Conservation (phyloP, 2,888 invertebrate genomes). For the Xiphydria camelus region DNA sequence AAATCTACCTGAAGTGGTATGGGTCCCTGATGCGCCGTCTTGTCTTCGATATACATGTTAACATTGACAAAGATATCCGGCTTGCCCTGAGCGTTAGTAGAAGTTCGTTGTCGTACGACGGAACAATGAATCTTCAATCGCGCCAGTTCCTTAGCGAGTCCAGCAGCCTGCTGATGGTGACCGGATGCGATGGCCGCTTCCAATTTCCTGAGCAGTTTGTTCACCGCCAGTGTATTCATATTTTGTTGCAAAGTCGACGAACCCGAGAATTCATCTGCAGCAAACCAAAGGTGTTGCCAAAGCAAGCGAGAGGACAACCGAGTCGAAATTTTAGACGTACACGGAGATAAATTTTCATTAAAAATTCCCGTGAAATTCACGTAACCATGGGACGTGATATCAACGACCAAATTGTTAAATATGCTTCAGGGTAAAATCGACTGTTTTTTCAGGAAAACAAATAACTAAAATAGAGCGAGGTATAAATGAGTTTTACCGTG, state of each 20-base stretch:
- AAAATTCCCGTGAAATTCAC: not conserved
- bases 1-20: slow-evolving; percentile 67
- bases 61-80: slow-evolving; percentile 62
- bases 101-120: slow-evolving; percentile 61
- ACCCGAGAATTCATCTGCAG: slow-evolving; percentile 22
- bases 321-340: no score
- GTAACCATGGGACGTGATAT: no score
- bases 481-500: no score
- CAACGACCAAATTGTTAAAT: no score
- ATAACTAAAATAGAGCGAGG: no score
- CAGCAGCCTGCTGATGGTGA: slow-evolving; percentile 74
- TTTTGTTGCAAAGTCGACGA: slow-evolving; percentile 41
- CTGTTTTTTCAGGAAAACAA: no score
- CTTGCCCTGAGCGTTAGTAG: slow-evolving; percentile 24
- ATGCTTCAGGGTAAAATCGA: no score
- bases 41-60: slow-evolving; percentile 81
- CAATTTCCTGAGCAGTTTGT: slow-evolving; percentile 69
- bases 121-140: slow-evolving; percentile 76
- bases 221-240: slow-evolving; percentile 66
- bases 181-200: slow-evolving; percentile 80
- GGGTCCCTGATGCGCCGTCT: slow-evolving; percentile 79
- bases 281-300: slow-evolving; percentile 4
- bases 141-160: slow-evolving; percentile 76
- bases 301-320: slow-evolving; percentile 1
- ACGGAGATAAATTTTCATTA: not conserved